Base-by-base conservation (phyloP, 2,888 invertebrate species). In the Dione vanillae region DNA sequence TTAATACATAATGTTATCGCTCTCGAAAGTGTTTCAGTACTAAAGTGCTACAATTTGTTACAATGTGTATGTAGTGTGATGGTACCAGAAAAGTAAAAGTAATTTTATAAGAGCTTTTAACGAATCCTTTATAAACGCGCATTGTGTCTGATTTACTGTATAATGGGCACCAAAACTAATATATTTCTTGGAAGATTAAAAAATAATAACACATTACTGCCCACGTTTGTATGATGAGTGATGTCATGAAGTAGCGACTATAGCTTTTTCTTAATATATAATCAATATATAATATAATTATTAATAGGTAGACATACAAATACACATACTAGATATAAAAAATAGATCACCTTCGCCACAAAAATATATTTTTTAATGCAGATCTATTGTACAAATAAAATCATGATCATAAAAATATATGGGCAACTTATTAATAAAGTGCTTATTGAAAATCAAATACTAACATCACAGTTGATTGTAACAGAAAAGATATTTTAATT, bases 321-420 rank as follows among this genome's bases (percentile, higher is more conserved):
- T 37, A 56, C 16, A 56, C 27, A 54, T 16, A 56, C 6, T 56
- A 56, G 37, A 19, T 37, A 16, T 35, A 37, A 35, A 56, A 56
- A 56, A 37, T 37, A 27, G 27, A 7, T 56, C 56, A 56, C 37
- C 56, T 16, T 40, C 56, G 7, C 56, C 56, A 37, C 37, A 37
- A 35, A 54, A 37, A 40, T 56, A 56, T 56, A 56, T 56, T 56
- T 54, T 54, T 40, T 37, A 56, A 56, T 56, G 56, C 56, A 40
- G 37, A 56, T 56, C 56, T 56, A 56, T 56, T 56, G 56, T 56
- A 56, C 56, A 56, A 56, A 56, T 56, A 7, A 56, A 56, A 56
- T 56, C 56, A 56, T 19, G 16, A 40, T 19, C 37, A 56, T 11
- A 20, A 49, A 40, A 20, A 47, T 2, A 16, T 16, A 47, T 47